Evolutionary conservation across 2,113 vertebrate species (phyloP), one percentile per base, ranked within the genome.

Genomic region (Tympanuchus pallidicinctus): DNA sequence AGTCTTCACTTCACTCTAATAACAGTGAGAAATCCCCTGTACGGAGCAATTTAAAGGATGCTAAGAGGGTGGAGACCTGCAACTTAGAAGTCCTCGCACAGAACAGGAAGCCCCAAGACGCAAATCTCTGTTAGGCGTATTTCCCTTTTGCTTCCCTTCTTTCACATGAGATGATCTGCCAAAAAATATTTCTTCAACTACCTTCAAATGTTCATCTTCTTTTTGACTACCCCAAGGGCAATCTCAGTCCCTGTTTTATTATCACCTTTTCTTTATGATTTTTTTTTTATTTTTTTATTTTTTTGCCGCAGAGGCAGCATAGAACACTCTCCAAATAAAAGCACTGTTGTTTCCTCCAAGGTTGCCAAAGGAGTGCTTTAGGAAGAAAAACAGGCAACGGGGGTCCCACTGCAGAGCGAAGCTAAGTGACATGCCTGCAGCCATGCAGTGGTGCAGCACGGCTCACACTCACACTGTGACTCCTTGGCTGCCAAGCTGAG

Each of bases 151-250:
- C 65, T 96, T 94, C 69, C 45, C 84, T 87, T 79, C 92, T 93
- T 92, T 96, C 92, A 94, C 89, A 63, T 73, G 75, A 87, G 81
- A 89, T 70, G 70, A 95, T 91, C 87, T 74, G 78, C 80, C 87
- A 92, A 81, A 89, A 96, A 93, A 80, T 91, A 86, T 92, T 94
- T 93, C 89, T 94, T 95, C 89, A 91, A 22, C 87, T 88, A 77
- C 56, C 87, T 89, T 95, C 91, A 91, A 87, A 82, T 80, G 65
- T 82, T 94, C 89, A 57, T 92, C 87, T 89, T 89, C 52, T 89
- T 94, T 61, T 89, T 95, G 67, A 89, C 61, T 88, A 56, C 82
- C 78, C 91, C 87, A 93, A 88, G 60, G 91, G 89, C 87, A 93
- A 92, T 85, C 64, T 86, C 69, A 80, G 69, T 92, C 61, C 72